Evolutionary conservation across 1,140 invertebrate species (phyloP), one percentile per base, ranked within the genome.

Genomic region (Eupristina koningsbergeri): DNA sequence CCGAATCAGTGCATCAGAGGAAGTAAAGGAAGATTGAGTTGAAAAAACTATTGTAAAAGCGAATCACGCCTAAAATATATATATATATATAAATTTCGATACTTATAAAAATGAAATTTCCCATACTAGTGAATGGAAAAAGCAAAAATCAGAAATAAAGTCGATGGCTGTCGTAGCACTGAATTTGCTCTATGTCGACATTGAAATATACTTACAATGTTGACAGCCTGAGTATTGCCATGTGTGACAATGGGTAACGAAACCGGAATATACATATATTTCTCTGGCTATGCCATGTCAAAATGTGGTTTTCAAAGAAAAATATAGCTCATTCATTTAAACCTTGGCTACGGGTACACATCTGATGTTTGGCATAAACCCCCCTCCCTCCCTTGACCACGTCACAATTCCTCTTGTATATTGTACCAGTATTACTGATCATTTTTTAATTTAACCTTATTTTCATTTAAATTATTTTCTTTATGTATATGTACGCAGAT

Each of bases 141-240:
- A 26, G 53, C 3, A 80, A 67, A 84, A 81, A 84, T n/a, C 41
- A 74, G 71, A 85, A 63, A 75, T 75, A 80, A 74, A 64, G 36
- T 22, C 76, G 67, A 87, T 86, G 41, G 81, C 19, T 67, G 61
- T 83, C 84, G 75, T 85, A 86, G 82, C 85, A 86, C 73, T 79
- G 84, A 87, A 85, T 86, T 86, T 83, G 13, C 79, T 67, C 79
- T 6, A 84, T 84, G 69, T 81, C 81, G 80, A 80, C 85, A 61
- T 53, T 80, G 69, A 83, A 85, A 86, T 86, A 85, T 76, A 84
- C 81, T 86, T 85, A 85, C 73, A 69, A 41, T 76, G 76, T 83
- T 84, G 80, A 82, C 58, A 75, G 41, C 5, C 26, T 63, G 58
- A 75, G 71, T 85, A 86, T 86, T 84, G 81, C 73, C 75, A 63